These are phyloP conservation scores for Sycophila texana DNA, from an alignment of 2,888 invertebrate species.

Conservation along the genomic window DNA sequence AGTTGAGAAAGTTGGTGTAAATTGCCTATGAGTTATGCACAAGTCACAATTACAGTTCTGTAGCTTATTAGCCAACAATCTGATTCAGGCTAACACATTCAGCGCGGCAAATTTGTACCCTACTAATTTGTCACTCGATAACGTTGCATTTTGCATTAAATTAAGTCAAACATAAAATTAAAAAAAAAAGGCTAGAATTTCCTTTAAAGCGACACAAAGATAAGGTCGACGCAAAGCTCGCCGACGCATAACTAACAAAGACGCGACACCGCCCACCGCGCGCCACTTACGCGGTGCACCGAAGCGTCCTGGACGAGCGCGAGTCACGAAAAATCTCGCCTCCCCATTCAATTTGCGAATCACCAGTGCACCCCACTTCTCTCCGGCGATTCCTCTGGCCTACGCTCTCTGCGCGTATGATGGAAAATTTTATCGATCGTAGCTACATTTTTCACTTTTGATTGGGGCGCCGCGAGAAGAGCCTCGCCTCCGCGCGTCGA, in stretches of 20 bases:
- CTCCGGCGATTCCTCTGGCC: not conserved
- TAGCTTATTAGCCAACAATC: too few relatives aligned
- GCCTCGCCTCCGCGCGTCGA: slow-evolving; percentile 64
- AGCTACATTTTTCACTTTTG: slow-evolving; percentile 51
- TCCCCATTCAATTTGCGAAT: slow-evolving; percentile 49
- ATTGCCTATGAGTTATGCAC: too few relatives aligned
- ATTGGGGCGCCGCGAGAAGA: slow-evolving; percentile 42
- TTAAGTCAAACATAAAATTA: too few relatives aligned
- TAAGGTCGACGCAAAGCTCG: too few relatives aligned
- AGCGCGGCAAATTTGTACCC: too few relatives aligned
- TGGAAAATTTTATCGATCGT: slow-evolving; percentile 42
- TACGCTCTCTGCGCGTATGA: slow-evolving; percentile 16
- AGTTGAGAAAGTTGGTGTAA: too few relatives aligned
- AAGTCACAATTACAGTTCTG: too few relatives aligned
- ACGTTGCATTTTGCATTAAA: too few relatives aligned
- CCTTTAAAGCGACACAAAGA: too few relatives aligned
- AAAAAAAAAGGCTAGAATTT: too few relatives aligned
- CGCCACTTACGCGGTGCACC: not conserved
- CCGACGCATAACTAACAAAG: not conserved
- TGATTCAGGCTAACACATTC: too few relatives aligned
- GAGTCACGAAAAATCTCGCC: slow-evolving; percentile 29
- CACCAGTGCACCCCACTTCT: slow-evolving; percentile 16
- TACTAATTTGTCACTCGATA: too few relatives aligned
- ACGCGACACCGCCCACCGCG: slow-evolving; percentile 3
- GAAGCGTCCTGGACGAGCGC: not conserved